These are phyloP conservation scores for Philotrypesis tridentata DNA, from an alignment of 1,140 invertebrate species.

Conservation along the genomic window DNA sequence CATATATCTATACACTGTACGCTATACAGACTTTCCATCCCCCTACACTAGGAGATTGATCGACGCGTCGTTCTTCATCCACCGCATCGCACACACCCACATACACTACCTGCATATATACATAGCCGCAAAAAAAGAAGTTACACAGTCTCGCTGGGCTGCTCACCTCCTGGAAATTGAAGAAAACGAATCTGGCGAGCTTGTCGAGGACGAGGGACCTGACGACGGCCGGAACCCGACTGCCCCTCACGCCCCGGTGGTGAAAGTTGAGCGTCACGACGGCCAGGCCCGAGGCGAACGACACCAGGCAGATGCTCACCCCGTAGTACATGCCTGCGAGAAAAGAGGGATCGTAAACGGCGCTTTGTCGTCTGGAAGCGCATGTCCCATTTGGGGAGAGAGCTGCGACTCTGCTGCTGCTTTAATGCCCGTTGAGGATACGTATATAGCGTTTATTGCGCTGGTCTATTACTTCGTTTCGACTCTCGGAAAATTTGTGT, in stretches of 20 bases:
- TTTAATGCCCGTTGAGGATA: no score
- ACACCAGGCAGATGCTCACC: constrained; percentile 92
- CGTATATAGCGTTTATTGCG: no score
- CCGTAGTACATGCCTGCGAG: constrained; percentile 90
- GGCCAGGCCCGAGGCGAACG: constrained; percentile 90
- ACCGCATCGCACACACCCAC: neutral
- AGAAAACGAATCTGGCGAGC: constrained; percentile 78
- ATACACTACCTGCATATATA: no score
- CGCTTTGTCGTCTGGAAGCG: no score
- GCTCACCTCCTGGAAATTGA: constrained; percentile 63
- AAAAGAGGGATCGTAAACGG: constrained; percentile 3
- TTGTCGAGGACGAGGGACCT: constrained; percentile 81
- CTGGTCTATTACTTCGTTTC: no score
- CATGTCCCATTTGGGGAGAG: no score
- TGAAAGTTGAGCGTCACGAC: constrained; percentile 91
- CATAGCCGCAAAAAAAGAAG: neutral
- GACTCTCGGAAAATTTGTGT: no score
- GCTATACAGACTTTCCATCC: no score
- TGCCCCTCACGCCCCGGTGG: constrained; percentile 86
- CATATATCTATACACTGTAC: neutral
- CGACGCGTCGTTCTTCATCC: neutral
- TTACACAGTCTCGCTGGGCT: neutral
- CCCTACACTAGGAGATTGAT: neutral
- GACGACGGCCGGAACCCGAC: constrained; percentile 81
- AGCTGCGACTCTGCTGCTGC: no score